These are phyloP conservation scores for Nebria salina DNA, from an alignment of 2,888 invertebrate species.

Conservation along the genomic window DNA sequence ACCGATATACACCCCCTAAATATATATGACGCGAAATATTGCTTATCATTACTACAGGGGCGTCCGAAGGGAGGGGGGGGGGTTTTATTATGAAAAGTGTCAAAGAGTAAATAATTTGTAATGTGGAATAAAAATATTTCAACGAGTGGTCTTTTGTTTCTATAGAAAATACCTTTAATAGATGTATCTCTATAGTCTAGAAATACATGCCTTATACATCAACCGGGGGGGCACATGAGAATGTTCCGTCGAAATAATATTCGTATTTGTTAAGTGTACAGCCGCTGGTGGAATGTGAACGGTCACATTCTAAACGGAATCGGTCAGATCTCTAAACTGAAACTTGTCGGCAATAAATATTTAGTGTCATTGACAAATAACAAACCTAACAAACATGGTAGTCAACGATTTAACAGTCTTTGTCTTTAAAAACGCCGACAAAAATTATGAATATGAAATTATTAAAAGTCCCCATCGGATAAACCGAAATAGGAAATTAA, in stretches of 20 bases:
- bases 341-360: conserved; percentile 62
- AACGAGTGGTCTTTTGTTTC: not conserved
- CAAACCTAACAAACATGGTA: conserved; percentile 56
- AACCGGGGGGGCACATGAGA: conserved; percentile 19
- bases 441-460: conserved; percentile 40
- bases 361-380: conserved; percentile 63
- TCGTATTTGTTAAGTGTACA: not conserved
- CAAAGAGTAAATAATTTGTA: too few species aligned
- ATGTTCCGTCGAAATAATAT: not conserved
- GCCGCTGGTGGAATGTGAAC: conserved; percentile 54
- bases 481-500: not conserved
- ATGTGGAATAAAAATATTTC: too few species aligned
- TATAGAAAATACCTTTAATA: conserved; percentile 55
- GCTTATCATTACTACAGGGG: too few species aligned
- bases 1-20: too few species aligned
- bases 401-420: conserved; percentile 26
- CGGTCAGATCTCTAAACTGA: conserved; percentile 59
- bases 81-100: too few species aligned
- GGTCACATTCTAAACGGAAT: conserved; percentile 58
- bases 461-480: conserved; percentile 6
- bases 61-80: too few species aligned
- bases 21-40: too few species aligned
- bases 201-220: conserved; percentile 55
- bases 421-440: conserved; percentile 35
- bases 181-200: conserved; percentile 54